A percentile compares a stretch with the other conserved stretches of the same genome.
These are phyloP conservation scores for Meghimatium bilineatum DNA, from an alignment of 2,888 invertebrate species.

Conservation along the genomic window DNA sequence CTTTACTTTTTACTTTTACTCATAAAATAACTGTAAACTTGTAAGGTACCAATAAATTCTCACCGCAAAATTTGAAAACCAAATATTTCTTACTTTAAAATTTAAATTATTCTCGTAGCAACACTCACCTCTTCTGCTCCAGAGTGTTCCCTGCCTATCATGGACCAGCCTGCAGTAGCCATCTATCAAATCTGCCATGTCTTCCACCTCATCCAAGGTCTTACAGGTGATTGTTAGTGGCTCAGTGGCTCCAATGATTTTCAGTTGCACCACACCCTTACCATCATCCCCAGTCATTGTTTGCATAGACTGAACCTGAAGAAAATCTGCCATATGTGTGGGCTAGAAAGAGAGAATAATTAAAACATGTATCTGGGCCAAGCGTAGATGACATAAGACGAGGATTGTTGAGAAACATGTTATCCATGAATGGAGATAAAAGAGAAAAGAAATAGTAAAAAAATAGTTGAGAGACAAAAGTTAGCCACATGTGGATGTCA, in stretches of 20 bases:
- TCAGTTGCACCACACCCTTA: constrained; percentile 88
- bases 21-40: too few species aligned
- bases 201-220: constrained; percentile 89
- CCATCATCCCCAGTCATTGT: constrained; percentile 81
- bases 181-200: constrained; percentile 96
- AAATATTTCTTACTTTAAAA: too few species aligned
- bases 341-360: constrained; percentile 79
- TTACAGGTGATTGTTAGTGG: constrained; percentile 91
- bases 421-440: too few species aligned
- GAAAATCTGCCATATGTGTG: constrained; percentile 89
- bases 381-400: too few species aligned
- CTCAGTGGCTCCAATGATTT: constrained; percentile 83
- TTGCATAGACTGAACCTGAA: constrained; percentile 90
- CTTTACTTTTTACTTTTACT: too few species aligned
- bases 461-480: too few species aligned
- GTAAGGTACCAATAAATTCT: too few species aligned
- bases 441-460: too few species aligned
- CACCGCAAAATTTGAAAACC: too few species aligned
- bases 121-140: constrained; percentile 71
- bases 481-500: too few species aligned
- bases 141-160: constrained; percentile 80
- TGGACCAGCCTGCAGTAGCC: constrained; percentile 95
- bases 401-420: too few species aligned
- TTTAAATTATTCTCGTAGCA: not conserved
- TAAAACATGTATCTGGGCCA: too few species aligned